Percentiles rank a stretch among this genome's conserved stretches.
Evolutionary conservation across 1,140 invertebrate species (phyloP).

Genomic region (Bombus picipes): DNA sequence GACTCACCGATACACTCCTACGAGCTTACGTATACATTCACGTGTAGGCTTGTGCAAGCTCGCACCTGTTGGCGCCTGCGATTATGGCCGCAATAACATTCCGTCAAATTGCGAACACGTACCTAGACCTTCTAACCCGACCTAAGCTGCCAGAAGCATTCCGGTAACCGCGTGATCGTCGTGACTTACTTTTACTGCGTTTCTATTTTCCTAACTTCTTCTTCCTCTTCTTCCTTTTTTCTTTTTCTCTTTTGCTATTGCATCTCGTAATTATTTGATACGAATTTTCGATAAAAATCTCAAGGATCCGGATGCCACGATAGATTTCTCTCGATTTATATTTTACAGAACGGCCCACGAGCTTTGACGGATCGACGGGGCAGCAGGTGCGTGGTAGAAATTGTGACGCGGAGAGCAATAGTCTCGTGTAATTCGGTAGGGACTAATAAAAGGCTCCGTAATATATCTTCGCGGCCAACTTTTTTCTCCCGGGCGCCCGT

Average conservation of each 20-base stretch:
- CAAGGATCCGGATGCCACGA: background rate
- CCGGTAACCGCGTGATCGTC: slow-evolving; percentile 9
- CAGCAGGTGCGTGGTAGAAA: slow-evolving; percentile 40
- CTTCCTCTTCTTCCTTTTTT: background rate
- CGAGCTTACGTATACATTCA: slow-evolving; percentile 55
- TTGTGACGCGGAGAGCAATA: slow-evolving; percentile 43
- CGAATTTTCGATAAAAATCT: background rate
- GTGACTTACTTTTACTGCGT: background rate
- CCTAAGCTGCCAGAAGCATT: slow-evolving; percentile 33
- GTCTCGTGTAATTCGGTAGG: slow-evolving; percentile 48
- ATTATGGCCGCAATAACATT: slow-evolving; percentile 83
- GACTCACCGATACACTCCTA: slow-evolving; percentile 49
- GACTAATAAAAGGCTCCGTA: slow-evolving; percentile 55
- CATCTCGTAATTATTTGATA: background rate
- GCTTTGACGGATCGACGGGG: slow-evolving; percentile 42
- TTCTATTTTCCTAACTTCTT: too few relatives aligned
- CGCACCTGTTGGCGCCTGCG: slow-evolving; percentile 81
- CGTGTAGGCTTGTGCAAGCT: slow-evolving; percentile 76
- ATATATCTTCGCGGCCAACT: slow-evolving; percentile 48
- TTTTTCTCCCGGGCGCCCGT: slow-evolving; percentile 26
- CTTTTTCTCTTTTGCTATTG: too few relatives aligned
- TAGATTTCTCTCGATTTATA: background rate
- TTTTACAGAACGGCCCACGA: background rate
- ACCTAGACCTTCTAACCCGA: slow-evolving; percentile 66
- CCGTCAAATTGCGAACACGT: slow-evolving; percentile 79